These are phyloP conservation scores for Watsonalla cultraria DNA, from an alignment of 2,888 invertebrate species.

Conservation along the genomic window DNA sequence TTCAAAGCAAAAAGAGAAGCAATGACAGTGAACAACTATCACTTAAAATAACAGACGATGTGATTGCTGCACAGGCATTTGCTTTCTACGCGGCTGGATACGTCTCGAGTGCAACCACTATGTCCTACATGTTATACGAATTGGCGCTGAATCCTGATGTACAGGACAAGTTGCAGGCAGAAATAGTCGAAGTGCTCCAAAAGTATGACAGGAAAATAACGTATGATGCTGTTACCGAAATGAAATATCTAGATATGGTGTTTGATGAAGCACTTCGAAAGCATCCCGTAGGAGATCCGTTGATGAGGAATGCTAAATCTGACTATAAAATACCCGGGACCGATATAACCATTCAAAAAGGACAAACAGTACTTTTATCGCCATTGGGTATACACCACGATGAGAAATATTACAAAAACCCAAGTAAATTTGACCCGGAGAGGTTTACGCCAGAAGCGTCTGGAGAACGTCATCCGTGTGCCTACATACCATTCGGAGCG, in stretches of 20 bases:
- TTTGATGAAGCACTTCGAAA: slow-evolving; percentile 57
- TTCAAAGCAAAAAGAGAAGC: slow-evolving; percentile 18
- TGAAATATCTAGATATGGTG: slow-evolving; percentile 55
- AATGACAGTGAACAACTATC: slow-evolving; percentile 10
- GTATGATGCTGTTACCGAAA: slow-evolving; percentile 49
- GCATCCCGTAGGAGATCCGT: slow-evolving; percentile 56
- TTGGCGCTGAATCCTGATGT: slow-evolving; percentile 49
- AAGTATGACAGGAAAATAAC: slow-evolving; percentile 42
- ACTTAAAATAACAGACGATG: slow-evolving; percentile 36
- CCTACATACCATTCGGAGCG: slow-evolving; percentile 58
- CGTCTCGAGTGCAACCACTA: slow-evolving; percentile 60
- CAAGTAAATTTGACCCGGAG: slow-evolving; percentile 64
- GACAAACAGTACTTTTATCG: slow-evolving; percentile 40
- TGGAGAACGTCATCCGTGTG: slow-evolving; percentile 39
- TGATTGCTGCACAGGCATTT: slow-evolving; percentile 57
- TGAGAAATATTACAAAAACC: slow-evolving; percentile 53
- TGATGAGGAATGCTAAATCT: slow-evolving; percentile 44
- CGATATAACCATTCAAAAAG: slow-evolving; percentile 43
- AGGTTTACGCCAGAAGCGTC: slow-evolving; percentile 50
- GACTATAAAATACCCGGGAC: slow-evolving; percentile 52
- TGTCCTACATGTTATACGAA: slow-evolving; percentile 47
- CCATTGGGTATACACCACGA: slow-evolving; percentile 57
- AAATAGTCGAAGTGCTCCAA: slow-evolving; percentile 40
- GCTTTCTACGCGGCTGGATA: slow-evolving; percentile 64
- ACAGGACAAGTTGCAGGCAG: slow-evolving; percentile 43